Evolutionary conservation across 2,797 vertebrate species (phyloP).

Genomic region (Sebastes nivosus): DNA sequence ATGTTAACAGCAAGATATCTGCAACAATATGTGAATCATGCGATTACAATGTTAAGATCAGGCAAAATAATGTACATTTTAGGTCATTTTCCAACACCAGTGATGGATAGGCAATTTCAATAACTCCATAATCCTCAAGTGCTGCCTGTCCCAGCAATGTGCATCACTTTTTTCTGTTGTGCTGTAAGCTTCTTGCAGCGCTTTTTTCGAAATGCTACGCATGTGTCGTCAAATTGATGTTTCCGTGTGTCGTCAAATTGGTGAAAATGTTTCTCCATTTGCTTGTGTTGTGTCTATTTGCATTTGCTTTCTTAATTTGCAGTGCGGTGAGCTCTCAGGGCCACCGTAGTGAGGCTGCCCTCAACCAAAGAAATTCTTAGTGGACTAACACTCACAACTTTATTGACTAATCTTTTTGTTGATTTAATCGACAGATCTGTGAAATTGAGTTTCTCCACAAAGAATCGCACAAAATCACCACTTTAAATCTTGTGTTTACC

Average conservation of each 20-base stretch:
- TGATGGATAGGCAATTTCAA: neutral
- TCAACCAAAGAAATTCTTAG: too few relatives aligned
- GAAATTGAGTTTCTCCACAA: too few relatives aligned
- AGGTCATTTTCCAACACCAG: too few relatives aligned
- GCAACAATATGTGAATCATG: accelerated
- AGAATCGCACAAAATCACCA: too few relatives aligned
- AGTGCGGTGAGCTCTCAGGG: neutral
- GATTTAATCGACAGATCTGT: too few relatives aligned
- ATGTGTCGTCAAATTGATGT: too few relatives aligned
- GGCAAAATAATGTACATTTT: too few relatives aligned
- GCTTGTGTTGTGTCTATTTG: neutral
- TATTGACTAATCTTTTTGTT: too few relatives aligned
- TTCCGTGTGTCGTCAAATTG: too few relatives aligned
- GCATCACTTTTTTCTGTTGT: neutral
- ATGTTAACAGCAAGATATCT: neutral
- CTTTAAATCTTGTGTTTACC: too few relatives aligned
- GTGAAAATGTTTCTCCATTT: neutral
- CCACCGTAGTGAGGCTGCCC: neutral
- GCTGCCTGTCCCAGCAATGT: neutral
- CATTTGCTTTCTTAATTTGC: neutral
- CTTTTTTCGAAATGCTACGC: too few relatives aligned
- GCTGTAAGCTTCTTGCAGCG: too few relatives aligned
- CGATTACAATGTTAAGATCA: accelerated
- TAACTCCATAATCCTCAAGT: neutral
- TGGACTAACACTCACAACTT: accelerated